Evolutionary conservation across 2,113 vertebrate genomes (phyloP).

Genomic region (Malurus elegans): DNA sequence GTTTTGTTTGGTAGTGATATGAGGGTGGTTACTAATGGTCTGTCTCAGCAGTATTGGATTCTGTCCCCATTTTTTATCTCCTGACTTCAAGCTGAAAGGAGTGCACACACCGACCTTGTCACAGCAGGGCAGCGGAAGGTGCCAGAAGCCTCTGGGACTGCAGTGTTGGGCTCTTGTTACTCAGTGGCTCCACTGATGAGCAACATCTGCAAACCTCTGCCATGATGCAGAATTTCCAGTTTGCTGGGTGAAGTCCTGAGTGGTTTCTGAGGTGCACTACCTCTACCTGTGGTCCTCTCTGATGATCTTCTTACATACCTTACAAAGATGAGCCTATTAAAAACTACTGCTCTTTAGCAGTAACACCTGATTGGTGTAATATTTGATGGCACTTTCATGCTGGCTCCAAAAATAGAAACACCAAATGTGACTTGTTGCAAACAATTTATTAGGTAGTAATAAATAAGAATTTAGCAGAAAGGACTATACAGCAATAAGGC

Average conservation of each 20-base stretch:
- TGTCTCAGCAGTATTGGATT: neutral
- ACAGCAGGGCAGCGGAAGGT: neutral
- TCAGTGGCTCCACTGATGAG: fast-evolving
- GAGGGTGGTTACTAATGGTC: neutral
- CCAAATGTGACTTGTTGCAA: neutral
- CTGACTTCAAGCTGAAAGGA: neutral
- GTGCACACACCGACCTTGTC: neutral
- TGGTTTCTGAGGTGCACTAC: neutral
- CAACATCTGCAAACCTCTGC: neutral
- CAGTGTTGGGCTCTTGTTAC: neutral
- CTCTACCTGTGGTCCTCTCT: neutral
- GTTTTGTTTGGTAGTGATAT: neutral
- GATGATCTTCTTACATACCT: neutral
- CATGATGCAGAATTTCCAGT: neutral
- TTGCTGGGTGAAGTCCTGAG: neutral
- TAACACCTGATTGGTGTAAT: neutral
- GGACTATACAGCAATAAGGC: conserved; percentile 25
- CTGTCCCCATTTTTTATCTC: neutral
- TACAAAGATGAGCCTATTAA: neutral
- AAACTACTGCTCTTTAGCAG: neutral
- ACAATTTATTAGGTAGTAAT: conserved; percentile 48
- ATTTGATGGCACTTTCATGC: neutral
- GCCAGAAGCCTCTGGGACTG: neutral
- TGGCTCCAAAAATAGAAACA: neutral
- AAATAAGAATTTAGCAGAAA: conserved; percentile 46